These are phyloP conservation scores for Pocillopora damicornis DNA, from an alignment of 64 coral and sea anemone species.

Conservation along the genomic window DNA sequence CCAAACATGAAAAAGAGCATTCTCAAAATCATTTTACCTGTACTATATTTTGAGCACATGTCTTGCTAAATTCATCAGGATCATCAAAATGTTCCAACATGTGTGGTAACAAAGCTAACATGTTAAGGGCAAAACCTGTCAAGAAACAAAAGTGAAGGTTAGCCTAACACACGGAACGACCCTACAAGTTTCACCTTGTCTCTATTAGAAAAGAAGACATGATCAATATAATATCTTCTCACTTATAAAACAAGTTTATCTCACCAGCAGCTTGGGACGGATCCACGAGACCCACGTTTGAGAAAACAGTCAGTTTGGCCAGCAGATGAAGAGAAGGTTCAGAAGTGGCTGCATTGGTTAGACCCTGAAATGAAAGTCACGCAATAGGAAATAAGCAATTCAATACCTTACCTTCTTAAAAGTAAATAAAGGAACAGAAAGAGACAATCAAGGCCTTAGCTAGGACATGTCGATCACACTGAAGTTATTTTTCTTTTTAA, in stretches of 20 bases:
- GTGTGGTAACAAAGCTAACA: conserved; percentile 78
- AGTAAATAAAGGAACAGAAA: no score
- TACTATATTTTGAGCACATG: conserved; percentile 75
- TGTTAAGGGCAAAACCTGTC: conserved; percentile 82
- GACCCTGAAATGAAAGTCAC: conserved; percentile 57
- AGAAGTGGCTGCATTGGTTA: conserved; percentile 71
- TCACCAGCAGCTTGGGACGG: conserved; percentile 83
- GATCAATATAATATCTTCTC: no score
- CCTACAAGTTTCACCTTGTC: no score
- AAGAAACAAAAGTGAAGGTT: background rate
- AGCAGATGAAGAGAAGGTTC: conserved; percentile 81
- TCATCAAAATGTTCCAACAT: conserved; percentile 88
- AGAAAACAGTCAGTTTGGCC: conserved; percentile 77
- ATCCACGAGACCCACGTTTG: conserved; percentile 75
- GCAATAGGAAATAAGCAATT: background rate
- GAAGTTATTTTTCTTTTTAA: no score
- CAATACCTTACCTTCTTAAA: no score
- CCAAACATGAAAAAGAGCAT: no score
- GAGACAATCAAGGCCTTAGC: no score
- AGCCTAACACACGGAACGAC: background rate
- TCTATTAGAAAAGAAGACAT: no score
- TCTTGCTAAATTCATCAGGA: conserved; percentile 88
- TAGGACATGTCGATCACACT: no score
- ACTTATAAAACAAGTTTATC: background rate
- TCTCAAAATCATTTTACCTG: conserved; percentile 19